Evolutionary conservation across 2,113 vertebrate species (phyloP).

Genomic region (Bufo bufo): DNA sequence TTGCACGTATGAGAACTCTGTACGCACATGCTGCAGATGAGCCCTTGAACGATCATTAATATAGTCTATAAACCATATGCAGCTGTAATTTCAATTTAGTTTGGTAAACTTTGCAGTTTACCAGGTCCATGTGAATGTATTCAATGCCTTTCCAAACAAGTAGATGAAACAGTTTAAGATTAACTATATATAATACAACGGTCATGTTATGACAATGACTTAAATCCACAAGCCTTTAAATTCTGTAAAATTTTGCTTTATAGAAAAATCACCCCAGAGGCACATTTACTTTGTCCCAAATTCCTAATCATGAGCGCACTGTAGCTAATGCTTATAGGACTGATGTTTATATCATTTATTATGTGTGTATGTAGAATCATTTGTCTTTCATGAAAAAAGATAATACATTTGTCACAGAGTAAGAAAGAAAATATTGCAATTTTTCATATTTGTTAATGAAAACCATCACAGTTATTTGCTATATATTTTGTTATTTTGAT

Average conservation of each 20-base stretch:
- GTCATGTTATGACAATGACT: conserved; percentile 43
- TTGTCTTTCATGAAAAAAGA: neutral
- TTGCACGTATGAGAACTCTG: conserved; percentile 42
- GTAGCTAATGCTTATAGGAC: neutral
- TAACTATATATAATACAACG: neutral
- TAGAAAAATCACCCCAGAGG: neutral
- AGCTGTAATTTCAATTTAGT: conserved; percentile 39
- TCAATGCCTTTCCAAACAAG: conserved; percentile 12
- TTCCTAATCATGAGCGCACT: neutral
- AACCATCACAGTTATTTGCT: neutral
- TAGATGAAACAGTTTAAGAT: neutral
- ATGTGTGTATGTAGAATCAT: neutral
- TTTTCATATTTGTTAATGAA: neutral
- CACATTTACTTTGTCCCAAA: conserved; percentile 14
- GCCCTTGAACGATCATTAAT: conserved; percentile 21
- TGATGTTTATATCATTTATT: neutral
- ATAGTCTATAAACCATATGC: conserved; percentile 32
- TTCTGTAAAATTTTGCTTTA: neutral
- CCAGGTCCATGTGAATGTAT: conserved; percentile 35
- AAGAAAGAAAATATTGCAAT: neutral
- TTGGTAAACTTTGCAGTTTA: conserved; percentile 29
- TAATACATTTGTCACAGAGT: neutral
- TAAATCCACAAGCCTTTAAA: neutral
- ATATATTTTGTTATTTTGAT: neutral
- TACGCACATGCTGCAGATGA: conserved; percentile 41